phyloP scores from a whole-genome alignment of 2,797 vertebrate species.

The Enteromius thamalakanensis region DNA sequence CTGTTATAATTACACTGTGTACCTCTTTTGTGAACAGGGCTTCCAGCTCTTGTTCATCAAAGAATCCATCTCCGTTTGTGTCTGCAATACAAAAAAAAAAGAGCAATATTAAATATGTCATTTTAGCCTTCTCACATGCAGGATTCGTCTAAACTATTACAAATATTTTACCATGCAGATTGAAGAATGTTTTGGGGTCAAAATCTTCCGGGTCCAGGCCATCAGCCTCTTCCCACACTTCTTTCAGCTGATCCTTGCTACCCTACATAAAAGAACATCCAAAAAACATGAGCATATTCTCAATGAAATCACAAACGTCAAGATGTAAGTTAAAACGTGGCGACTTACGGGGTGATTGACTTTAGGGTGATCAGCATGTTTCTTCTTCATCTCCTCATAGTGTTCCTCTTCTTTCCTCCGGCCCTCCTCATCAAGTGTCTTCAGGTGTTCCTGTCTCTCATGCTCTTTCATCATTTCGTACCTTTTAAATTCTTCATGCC shows the following conservation, averaged over 20 bases:
- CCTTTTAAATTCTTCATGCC: slow-evolving; percentile 95
- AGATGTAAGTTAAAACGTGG: neutral
- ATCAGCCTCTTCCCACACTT: slow-evolving; percentile 97
- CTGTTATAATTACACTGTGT: slow-evolving; percentile 26
- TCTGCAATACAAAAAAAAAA: slow-evolving; percentile 73
- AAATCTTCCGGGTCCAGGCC: slow-evolving; percentile 97
- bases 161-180: slow-evolving; percentile 86
- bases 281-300: slow-evolving; percentile 21
- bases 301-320: neutral
- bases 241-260: slow-evolving; percentile 96
- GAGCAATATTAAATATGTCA: neutral
- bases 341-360: slow-evolving; percentile 93
- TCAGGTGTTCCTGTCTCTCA: slow-evolving; percentile 91
- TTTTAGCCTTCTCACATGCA: neutral
- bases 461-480: slow-evolving; percentile 99
- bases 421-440: slow-evolving; percentile 88
- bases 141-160: neutral
- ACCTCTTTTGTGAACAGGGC: slow-evolving; percentile 98
- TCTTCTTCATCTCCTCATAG: slow-evolving; percentile 94
- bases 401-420: slow-evolving; percentile 88
- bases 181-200: slow-evolving; percentile 98
- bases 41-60: slow-evolving; percentile 97
- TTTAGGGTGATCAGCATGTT: slow-evolving; percentile 95
- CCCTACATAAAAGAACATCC: slow-evolving; percentile 76
- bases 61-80: slow-evolving; percentile 93